Evolutionary conservation across 2,888 invertebrate genomes (phyloP).

Genomic region (Drosophila paramelanica): DNA sequence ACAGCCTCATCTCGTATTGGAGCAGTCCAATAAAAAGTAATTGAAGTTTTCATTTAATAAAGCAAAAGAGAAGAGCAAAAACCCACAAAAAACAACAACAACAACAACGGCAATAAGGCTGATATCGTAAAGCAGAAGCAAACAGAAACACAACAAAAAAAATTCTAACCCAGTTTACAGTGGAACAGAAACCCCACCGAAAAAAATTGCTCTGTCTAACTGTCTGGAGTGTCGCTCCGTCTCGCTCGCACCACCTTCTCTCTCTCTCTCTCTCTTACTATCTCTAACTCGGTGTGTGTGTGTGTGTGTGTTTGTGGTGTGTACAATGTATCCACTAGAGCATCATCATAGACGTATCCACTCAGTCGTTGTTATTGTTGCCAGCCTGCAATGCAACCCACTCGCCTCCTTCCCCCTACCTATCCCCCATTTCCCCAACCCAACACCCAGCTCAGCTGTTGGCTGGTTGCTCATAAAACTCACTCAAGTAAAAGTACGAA

Average conservation of each 20-base stretch:
- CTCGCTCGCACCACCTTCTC: neutral
- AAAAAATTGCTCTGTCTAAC: slow-evolving; percentile 56
- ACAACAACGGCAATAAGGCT: neutral
- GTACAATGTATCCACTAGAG: slow-evolving; percentile 74
- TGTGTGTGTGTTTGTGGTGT: slow-evolving; percentile 20
- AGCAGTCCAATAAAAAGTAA: slow-evolving; percentile 76
- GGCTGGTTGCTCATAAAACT: slow-evolving; percentile 77
- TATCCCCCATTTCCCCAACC: neutral
- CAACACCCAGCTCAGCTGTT: slow-evolving; percentile 28
- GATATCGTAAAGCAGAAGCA: neutral
- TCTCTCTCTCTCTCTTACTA: too few species aligned
- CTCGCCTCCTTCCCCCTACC: neutral
- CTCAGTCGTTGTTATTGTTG: slow-evolving; percentile 62
- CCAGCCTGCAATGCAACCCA: slow-evolving; percentile 6
- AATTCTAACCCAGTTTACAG: slow-evolving; percentile 53
- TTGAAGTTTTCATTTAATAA: slow-evolving; percentile 79
- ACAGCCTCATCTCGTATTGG: slow-evolving; percentile 28
- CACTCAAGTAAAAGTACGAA: slow-evolving; percentile 82
- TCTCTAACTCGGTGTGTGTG: neutral
- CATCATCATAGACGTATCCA: slow-evolving; percentile 77
- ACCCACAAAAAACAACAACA: slow-evolving; percentile 10
- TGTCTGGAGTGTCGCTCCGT: slow-evolving; percentile 21
- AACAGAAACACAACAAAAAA: slow-evolving; percentile 3
- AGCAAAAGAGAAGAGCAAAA: slow-evolving; percentile 26
- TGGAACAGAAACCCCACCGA: neutral